These are phyloP conservation scores for Setipinna tenuifilis DNA, from an alignment of 2,797 vertebrate genomes.

Conservation along the genomic window DNA sequence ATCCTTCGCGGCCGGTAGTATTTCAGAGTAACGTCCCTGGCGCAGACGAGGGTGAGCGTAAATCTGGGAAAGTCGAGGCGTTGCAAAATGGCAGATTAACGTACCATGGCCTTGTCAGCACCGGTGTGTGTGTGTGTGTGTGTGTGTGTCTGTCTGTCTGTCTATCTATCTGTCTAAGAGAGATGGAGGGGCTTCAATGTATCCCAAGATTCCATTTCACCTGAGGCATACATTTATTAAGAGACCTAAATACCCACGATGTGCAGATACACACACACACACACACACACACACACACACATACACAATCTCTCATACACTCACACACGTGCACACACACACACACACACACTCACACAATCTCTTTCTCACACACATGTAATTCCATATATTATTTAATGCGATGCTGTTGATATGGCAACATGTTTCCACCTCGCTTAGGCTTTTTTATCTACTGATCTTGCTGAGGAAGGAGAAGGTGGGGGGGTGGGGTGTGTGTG, in stretches of 20 bases:
- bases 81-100: conserved; percentile 12
- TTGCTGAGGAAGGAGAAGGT: background rate
- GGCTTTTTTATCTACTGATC: background rate
- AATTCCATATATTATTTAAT: conserved; percentile 15
- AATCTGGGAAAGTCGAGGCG: conserved; percentile 14
- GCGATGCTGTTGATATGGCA: conserved; percentile 18
- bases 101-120: conserved; percentile 12
- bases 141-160: background rate
- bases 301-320: background rate
- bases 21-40: conserved; percentile 17
- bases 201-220: background rate
- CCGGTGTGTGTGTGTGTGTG: conserved; percentile 59
- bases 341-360: background rate
- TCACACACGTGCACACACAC: background rate
- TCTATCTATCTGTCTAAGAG: background rate
- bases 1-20: conserved; percentile 9
- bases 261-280: background rate
- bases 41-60: background rate
- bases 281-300: background rate
- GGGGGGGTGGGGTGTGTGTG: background rate
- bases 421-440: conserved; percentile 6
- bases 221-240: conserved; percentile 17
- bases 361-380: background rate
- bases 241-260: conserved; percentile 38
- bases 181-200: background rate